These are phyloP conservation scores for Choloepus hoffmanni DNA, from an alignment of 2,113 vertebrate species.

Conservation along the genomic window DNA sequence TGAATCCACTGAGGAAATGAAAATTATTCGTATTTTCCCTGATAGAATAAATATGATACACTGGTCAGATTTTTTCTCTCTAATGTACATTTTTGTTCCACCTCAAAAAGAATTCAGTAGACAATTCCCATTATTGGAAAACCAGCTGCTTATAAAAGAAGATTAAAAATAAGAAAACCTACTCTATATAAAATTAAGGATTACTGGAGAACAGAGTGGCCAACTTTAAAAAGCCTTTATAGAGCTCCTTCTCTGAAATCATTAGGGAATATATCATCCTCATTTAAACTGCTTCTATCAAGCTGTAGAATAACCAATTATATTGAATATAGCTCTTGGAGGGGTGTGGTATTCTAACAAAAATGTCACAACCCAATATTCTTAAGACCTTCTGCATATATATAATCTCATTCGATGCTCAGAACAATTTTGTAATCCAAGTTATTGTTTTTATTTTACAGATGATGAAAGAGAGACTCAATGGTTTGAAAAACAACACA, in stretches of 20 bases:
- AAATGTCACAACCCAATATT: not conserved
- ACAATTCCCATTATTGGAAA: slow-evolving; percentile 28
- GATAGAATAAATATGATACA: slow-evolving; percentile 19
- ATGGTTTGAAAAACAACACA: not conserved
- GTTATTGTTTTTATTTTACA: slow-evolving; percentile 6
- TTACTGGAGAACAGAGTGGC: not conserved
- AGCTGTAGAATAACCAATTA: not conserved
- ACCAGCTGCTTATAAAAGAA: slow-evolving; percentile 22
- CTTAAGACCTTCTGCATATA: not conserved
- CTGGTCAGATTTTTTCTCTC: not conserved
- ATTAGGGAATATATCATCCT: slow-evolving; percentile 6
- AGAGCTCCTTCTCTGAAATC: slow-evolving; percentile 2
- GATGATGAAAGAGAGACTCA: not conserved
- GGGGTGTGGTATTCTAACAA: not conserved
- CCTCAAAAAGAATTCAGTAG: slow-evolving; percentile 47
- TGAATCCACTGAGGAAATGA: slow-evolving; percentile 49
- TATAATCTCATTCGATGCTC: not conserved
- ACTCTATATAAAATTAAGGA: slow-evolving; percentile 20
- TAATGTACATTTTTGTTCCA: slow-evolving; percentile 30
- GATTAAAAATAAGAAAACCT: slow-evolving; percentile 47
- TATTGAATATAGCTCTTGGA: not conserved
- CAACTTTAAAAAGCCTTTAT: slow-evolving; percentile 28
- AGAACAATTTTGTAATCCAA: not conserved
- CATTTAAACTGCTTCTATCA: not conserved
- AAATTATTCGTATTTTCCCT: slow-evolving; percentile 46